A percentile compares a stretch with the other conserved stretches of the same genome.
phyloP scores from a whole-genome alignment of 2,113 vertebrate genomes.

The Proteles cristata region DNA sequence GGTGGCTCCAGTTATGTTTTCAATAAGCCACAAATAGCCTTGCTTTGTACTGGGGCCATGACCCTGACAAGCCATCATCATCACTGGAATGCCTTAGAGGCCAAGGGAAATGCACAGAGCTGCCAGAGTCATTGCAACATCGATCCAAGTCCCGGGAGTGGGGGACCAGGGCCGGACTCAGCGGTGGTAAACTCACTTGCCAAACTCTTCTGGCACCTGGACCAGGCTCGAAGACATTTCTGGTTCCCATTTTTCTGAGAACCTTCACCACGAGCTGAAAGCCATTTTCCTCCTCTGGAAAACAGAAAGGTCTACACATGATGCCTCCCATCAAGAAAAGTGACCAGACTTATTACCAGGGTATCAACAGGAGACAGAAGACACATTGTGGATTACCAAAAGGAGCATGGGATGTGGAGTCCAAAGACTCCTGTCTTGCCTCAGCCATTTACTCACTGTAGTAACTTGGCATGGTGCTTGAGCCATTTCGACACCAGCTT shows the following conservation, averaged over 20 bases:
- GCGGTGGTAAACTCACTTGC: background rate
- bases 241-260: conserved; percentile 36
- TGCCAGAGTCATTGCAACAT: conserved; percentile 54
- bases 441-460: background rate
- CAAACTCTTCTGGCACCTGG: conserved; percentile 58
- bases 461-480: background rate
- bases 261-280: conserved; percentile 30
- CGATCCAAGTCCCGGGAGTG: background rate
- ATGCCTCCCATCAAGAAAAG: background rate
- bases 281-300: background rate
- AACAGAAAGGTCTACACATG: background rate
- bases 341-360: background rate
- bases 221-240: conserved; percentile 26
- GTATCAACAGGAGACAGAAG: background rate
- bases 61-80: conserved; percentile 63
- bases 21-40: conserved; percentile 64
- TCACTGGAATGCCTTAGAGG: conserved; percentile 53
- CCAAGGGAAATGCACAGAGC: conserved; percentile 40
- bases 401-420: background rate
- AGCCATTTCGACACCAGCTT: background rate
- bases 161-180: conserved; percentile 12
- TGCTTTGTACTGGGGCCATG: conserved; percentile 48
- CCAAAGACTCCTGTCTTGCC: rapidly evolving
- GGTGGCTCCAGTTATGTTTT: conserved; percentile 64
- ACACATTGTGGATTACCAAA: background rate